A percentile compares a stretch with the other conserved stretches of the same genome.
Evolutionary conservation across 2,797 vertebrate genomes (phyloP).

Genomic region (Melanotaenia nigrans): DNA sequence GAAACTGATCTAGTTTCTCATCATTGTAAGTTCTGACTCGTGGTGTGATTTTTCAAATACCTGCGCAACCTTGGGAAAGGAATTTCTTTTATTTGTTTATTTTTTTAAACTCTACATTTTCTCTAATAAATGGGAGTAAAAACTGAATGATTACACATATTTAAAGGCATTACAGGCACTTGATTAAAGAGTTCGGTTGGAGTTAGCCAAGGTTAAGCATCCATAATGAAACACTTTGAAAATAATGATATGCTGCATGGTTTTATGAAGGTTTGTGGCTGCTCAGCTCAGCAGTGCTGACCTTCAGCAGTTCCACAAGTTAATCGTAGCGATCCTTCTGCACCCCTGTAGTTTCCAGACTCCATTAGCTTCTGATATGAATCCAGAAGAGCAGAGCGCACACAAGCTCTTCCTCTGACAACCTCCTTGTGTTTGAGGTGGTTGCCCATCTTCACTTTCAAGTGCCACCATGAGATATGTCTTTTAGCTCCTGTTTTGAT

Average conservation of each 20-base stretch:
- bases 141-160: constrained; percentile 77
- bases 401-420: constrained; percentile 40
- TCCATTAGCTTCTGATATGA: constrained; percentile 70
- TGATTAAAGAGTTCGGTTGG: constrained; percentile 82
- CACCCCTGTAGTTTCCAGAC: constrained; percentile 71
- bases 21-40: constrained; percentile 45
- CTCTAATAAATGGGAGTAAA: constrained; percentile 72
- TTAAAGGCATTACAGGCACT: constrained; percentile 77
- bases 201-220: constrained; percentile 85
- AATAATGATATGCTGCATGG: constrained; percentile 83
- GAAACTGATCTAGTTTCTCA: constrained; percentile 52
- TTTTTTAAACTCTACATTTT: constrained; percentile 35
- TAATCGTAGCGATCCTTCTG: constrained; percentile 70
- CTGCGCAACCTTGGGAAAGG: constrained; percentile 50
- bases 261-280: constrained; percentile 83
- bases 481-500: constrained; percentile 31
- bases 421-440: constrained; percentile 39
- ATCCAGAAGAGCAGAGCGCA: constrained; percentile 54
- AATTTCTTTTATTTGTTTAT: constrained; percentile 24
- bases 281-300: constrained; percentile 77
- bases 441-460: constrained; percentile 38
- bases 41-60: constrained; percentile 64
- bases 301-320: constrained; percentile 78
- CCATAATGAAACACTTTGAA: constrained; percentile 84
- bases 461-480: constrained; percentile 6